These are phyloP conservation scores for Pararge aegeria DNA, from an alignment of 1,140 invertebrate genomes.

Conservation along the genomic window DNA sequence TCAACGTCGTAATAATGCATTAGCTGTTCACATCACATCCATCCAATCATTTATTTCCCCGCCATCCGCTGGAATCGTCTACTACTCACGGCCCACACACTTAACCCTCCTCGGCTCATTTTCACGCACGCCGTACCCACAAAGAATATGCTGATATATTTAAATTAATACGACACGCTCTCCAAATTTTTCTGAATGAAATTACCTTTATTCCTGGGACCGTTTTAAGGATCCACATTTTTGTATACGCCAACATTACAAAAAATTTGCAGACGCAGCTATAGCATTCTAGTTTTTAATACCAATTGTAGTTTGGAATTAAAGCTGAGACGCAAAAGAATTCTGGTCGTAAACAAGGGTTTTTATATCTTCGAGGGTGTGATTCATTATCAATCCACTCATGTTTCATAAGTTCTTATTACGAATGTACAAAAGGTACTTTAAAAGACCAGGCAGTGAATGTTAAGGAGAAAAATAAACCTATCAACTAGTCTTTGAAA, in stretches of 20 bases:
- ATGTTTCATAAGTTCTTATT: no score
- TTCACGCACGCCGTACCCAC: conserved; percentile 38
- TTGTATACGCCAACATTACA: neutral
- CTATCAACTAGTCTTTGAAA: no score
- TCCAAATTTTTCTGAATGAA: conserved; percentile 50
- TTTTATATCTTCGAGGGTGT: no score
- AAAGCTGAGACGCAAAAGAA: no score
- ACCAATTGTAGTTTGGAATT: no score
- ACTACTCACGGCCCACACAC: conserved; percentile 23
- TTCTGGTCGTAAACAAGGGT: no score
- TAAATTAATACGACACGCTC: conserved; percentile 43
- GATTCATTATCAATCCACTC: no score
- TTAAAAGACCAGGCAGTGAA: no score
- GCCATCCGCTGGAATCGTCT: conserved; percentile 37
- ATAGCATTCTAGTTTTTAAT: no score
- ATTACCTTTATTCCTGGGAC: conserved; percentile 32
- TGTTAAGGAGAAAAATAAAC: no score
- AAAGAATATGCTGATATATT: conserved; percentile 61
- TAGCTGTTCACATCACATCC: conserved; percentile 27
- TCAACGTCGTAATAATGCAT: conserved; percentile 30
- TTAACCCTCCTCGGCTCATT: conserved; percentile 38
- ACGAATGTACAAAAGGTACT: no score
- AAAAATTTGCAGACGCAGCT: no score
- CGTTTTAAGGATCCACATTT: neutral
- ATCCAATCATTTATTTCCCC: conserved; percentile 39